Percentiles rank a stretch among this genome's conserved stretches.
These are phyloP conservation scores for Ornithoptera alexandrae DNA, from an alignment of 2,888 invertebrate species.

Conservation along the genomic window DNA sequence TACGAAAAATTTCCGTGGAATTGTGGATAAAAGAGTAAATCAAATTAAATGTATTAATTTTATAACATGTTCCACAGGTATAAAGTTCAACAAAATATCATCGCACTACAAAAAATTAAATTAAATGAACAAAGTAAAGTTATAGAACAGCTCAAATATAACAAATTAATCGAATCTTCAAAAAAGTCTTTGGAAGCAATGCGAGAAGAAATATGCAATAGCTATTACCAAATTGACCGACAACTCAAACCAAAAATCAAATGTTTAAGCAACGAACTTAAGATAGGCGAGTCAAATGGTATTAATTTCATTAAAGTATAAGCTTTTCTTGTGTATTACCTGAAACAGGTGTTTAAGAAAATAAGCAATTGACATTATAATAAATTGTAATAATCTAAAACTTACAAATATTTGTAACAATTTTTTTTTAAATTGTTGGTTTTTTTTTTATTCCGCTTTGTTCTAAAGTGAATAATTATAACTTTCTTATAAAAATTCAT, in stretches of 20 bases:
- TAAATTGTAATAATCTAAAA: too few relatives aligned
- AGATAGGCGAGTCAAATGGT: constrained; percentile 71
- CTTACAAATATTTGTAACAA: too few relatives aligned
- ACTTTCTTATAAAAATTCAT: too few relatives aligned
- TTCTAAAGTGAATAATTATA: too few relatives aligned
- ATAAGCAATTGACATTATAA: too few relatives aligned
- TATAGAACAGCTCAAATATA: constrained; percentile 86
- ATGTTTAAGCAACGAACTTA: constrained; percentile 70
- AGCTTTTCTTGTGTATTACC: too few relatives aligned
- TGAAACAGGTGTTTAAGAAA: too few relatives aligned
- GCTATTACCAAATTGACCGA: constrained; percentile 77
- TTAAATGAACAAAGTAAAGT: constrained; percentile 85
- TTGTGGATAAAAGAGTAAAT: too few relatives aligned
- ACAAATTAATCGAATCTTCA: constrained; percentile 83
- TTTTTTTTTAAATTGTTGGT: too few relatives aligned
- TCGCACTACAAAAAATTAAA: constrained; percentile 85
- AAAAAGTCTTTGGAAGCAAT: constrained; percentile 79
- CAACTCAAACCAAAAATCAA: constrained; percentile 80
- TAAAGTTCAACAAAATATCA: constrained; percentile 86
- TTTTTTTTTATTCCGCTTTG: too few relatives aligned
- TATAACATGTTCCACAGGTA: constrained; percentile 65
- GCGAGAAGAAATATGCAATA: constrained; percentile 79
- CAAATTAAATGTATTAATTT: not conserved
- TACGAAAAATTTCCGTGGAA: too few relatives aligned
- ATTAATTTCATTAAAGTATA: constrained; percentile 13